phyloP scores from a whole-genome alignment of 2,888 invertebrate species.

The Syrphus vitripennis region DNA sequence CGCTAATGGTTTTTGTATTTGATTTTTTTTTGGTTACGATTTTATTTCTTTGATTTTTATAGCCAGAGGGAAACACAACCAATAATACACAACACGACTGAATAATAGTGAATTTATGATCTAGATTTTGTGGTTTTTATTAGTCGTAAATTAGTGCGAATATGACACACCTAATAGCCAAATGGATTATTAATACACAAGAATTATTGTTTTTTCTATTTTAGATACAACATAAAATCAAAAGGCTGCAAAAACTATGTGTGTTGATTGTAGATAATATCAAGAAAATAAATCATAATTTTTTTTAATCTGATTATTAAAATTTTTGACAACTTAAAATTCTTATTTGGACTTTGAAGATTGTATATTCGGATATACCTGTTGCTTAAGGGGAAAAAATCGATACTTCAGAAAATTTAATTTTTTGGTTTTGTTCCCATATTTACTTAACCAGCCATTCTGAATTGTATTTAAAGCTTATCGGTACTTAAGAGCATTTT shows the following conservation, averaged over 20 bases:
- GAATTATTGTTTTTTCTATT: not conserved
- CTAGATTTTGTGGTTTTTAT: constrained; percentile 54
- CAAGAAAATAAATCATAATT: no score
- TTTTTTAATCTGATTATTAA: no score
- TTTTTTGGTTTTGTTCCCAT: no score
- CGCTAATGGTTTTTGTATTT: constrained; percentile 14
- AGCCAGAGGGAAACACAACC: not conserved
- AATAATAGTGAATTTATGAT: constrained; percentile 53
- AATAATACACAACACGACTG: not conserved
- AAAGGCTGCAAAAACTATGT: not conserved
- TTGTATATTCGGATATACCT: no score
- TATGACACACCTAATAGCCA: constrained; percentile 60
- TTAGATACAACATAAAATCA: not conserved
- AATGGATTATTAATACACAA: constrained; percentile 31
- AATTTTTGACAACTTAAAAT: no score
- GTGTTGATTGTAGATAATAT: no score
- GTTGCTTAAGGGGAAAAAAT: no score
- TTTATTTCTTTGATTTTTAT: constrained; percentile 3
- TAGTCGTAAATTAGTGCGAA: constrained; percentile 59
- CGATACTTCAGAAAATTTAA: no score
- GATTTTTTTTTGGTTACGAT: not conserved
- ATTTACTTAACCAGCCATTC: no score
- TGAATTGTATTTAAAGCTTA: no score
- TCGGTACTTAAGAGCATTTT: no score
- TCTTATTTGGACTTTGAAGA: no score